Evolutionary conservation across 2,797 vertebrate species (phyloP).

Genomic region (Pteropus rufus): DNA sequence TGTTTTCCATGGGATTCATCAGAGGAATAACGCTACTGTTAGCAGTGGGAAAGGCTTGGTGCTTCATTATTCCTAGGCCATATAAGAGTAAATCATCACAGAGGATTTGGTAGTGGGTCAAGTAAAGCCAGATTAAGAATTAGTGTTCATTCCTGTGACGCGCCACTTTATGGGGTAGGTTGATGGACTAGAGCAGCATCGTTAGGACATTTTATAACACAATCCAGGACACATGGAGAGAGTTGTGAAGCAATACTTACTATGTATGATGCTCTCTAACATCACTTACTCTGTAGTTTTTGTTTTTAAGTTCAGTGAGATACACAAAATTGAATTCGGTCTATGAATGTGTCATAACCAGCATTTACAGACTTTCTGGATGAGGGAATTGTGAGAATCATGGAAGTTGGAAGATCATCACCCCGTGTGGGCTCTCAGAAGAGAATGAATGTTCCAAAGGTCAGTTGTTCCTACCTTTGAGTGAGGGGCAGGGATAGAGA

Average conservation of each 20-base stretch:
- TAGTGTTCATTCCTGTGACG: background rate
- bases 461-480: background rate
- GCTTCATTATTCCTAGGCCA: background rate
- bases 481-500: background rate
- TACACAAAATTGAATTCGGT: background rate
- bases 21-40: background rate
- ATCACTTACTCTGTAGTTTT: background rate
- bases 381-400: background rate
- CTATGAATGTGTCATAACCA: background rate
- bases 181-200: background rate
- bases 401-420: background rate
- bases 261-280: background rate
- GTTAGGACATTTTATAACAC: background rate
- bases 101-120: background rate
- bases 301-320: background rate
- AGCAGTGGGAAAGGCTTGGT: background rate
- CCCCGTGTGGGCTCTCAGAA: background rate
- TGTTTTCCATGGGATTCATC: slow-evolving; percentile 32
- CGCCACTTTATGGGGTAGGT: background rate
- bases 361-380: background rate
- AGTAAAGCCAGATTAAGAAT: background rate
- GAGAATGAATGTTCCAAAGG: background rate
- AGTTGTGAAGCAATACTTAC: background rate
- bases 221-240: background rate
- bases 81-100: background rate